Percentiles rank a stretch among this genome's conserved stretches.
These are phyloP conservation scores for Atrichornis clamosus DNA, from an alignment of 2,113 vertebrate genomes.

Conservation along the genomic window DNA sequence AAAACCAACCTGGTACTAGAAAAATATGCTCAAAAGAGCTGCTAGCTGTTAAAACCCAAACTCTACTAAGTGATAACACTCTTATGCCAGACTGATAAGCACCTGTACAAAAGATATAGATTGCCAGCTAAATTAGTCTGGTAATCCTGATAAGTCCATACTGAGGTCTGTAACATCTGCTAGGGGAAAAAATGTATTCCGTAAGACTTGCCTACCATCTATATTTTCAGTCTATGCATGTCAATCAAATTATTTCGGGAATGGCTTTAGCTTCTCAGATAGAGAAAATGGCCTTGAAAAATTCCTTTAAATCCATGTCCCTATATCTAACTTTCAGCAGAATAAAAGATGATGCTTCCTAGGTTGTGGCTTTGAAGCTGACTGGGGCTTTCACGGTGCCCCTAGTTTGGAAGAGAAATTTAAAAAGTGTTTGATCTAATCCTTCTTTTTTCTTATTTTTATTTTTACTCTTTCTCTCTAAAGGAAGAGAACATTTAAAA, in stretches of 20 bases:
- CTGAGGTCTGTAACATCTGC: conserved; percentile 3
- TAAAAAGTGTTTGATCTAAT: background rate
- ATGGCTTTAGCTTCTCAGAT: conserved; percentile 15
- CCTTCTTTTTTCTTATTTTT: background rate
- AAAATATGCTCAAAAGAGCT: background rate
- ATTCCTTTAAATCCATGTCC: conserved; percentile 30
- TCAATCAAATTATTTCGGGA: conserved; percentile 55
- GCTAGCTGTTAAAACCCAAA: conserved; percentile 21
- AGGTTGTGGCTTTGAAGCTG: background rate
- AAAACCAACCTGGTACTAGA: background rate
- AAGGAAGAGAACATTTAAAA: background rate
- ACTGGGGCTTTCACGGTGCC: background rate
- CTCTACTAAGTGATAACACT: conserved; percentile 22
- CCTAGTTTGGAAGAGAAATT: background rate
- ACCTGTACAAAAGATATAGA: conserved; percentile 4
- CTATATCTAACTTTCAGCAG: background rate
- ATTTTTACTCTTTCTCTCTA: background rate
- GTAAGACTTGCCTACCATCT: conserved; percentile 16
- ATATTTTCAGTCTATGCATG: conserved; percentile 53
- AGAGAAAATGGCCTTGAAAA: conserved; percentile 28
- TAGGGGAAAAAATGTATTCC: background rate
- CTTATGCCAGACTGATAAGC: conserved; percentile 55
- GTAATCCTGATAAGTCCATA: conserved; percentile 31
- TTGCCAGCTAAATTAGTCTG: conserved; percentile 45
- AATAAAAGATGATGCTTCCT: background rate